Percentiles rank a stretch among this genome's conserved stretches.
These are phyloP conservation scores for Mechanitis messenoides DNA, from an alignment of 2,888 invertebrate species.

Conservation along the genomic window DNA sequence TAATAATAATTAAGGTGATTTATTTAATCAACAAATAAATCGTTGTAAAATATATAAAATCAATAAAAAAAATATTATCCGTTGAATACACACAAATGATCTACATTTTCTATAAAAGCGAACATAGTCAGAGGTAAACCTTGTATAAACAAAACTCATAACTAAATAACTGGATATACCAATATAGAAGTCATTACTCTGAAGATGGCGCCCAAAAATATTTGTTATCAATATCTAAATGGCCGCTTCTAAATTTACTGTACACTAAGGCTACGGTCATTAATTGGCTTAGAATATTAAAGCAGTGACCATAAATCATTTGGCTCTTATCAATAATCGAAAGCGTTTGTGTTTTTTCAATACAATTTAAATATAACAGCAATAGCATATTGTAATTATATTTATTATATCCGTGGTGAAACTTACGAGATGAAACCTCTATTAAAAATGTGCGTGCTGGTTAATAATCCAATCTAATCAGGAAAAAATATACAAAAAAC, in stretches of 20 bases:
- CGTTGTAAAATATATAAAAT: too few species aligned
- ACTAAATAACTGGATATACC: conserved; percentile 2
- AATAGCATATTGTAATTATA: too few species aligned
- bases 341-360: neutral
- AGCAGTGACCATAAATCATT: conserved; percentile 29
- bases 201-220: conserved; percentile 12
- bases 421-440: too few species aligned
- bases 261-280: conserved; percentile 41
- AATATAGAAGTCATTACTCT: conserved; percentile 1
- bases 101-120: too few species aligned
- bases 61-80: too few species aligned
- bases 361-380: neutral
- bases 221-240: conserved; percentile 54
- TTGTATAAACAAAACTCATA: neutral
- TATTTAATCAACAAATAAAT: too few species aligned
- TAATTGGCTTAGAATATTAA: conserved; percentile 48
- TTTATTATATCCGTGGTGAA: too few species aligned
- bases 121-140: too few species aligned
- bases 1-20: too few species aligned
- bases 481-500: neutral
- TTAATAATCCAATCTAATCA: neutral
- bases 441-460: too few species aligned
- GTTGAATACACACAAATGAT: too few species aligned
- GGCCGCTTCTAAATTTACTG: conserved; percentile 39
- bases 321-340: conserved; percentile 14